Conservation (phyloP, 2,888 invertebrate genomes). For the Tinea trinotella region DNA sequence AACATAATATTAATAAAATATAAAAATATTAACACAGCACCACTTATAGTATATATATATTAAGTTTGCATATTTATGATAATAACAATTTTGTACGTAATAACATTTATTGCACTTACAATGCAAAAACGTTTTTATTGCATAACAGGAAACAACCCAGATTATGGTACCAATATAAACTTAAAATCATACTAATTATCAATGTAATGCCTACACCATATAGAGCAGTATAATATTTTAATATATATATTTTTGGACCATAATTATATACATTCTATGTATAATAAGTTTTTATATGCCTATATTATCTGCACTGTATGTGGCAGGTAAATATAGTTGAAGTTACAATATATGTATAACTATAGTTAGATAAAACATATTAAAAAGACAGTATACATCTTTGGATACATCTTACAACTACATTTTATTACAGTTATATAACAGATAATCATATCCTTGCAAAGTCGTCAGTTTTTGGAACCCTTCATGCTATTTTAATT, state of each 20-base stretch:
- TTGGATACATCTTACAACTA: background rate
- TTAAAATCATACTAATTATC: too few species aligned
- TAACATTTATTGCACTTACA: too few species aligned
- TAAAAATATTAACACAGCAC: too few species aligned
- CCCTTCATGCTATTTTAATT: slow-evolving; percentile 22
- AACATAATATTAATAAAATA: too few species aligned
- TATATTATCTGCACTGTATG: background rate
- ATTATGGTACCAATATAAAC: too few species aligned
- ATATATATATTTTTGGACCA: background rate
- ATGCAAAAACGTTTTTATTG: too few species aligned
- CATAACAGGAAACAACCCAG: too few species aligned
- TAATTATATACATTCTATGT: background rate
- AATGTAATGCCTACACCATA: background rate
- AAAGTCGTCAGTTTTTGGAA: background rate
- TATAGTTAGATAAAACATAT: background rate
- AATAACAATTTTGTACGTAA: too few species aligned
- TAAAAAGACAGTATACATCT: background rate
- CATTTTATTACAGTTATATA: background rate
- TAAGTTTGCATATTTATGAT: too few species aligned
- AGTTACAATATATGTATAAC: background rate
- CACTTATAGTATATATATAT: too few species aligned
- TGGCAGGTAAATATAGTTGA: background rate
- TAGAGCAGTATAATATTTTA: background rate
- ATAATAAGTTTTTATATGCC: background rate
- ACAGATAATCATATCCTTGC: background rate